A percentile compares a stretch with the other conserved stretches of the same genome.
These are phyloP conservation scores for Tribolium madens DNA, from an alignment of 1,140 invertebrate genomes.

Conservation along the genomic window DNA sequence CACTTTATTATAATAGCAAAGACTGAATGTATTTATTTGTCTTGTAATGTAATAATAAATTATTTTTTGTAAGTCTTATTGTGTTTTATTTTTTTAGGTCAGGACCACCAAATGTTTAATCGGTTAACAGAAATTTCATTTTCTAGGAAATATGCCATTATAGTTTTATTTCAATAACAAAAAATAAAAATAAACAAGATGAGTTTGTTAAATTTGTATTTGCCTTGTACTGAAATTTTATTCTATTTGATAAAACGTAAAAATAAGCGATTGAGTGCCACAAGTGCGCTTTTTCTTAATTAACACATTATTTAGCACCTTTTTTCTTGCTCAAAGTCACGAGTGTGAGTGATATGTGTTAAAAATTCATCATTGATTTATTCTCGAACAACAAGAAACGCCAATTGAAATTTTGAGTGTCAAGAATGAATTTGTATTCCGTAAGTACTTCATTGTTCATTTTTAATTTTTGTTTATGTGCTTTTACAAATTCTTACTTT, in stretches of 20 bases:
- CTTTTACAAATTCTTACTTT: not conserved
- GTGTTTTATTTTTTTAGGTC: not conserved
- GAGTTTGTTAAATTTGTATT: too few relatives aligned
- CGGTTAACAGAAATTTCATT: too few relatives aligned
- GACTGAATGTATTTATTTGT: not conserved
- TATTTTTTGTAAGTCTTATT: not conserved
- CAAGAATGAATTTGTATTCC: conserved; percentile 10
- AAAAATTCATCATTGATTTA: not conserved
- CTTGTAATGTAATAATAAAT: not conserved
- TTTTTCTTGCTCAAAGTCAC: conserved; percentile 21
- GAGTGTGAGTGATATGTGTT: not conserved
- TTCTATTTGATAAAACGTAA: not conserved
- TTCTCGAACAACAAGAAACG: not conserved
- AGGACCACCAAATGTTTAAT: not conserved
- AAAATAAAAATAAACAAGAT: too few relatives aligned
- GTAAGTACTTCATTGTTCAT: conserved; percentile 9
- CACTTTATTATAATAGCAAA: not conserved
- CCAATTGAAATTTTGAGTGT: not conserved
- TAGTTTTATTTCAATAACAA: too few relatives aligned
- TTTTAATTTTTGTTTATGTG: not conserved
- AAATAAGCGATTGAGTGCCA: not conserved
- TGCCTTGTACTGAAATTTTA: too few relatives aligned
- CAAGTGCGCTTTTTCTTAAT: not conserved
- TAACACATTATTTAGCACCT: conserved; percentile 9
- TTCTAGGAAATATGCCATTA: too few relatives aligned